Conservation (phyloP, 2,113 vertebrate species). For the Tonatia bakeri region DNA sequence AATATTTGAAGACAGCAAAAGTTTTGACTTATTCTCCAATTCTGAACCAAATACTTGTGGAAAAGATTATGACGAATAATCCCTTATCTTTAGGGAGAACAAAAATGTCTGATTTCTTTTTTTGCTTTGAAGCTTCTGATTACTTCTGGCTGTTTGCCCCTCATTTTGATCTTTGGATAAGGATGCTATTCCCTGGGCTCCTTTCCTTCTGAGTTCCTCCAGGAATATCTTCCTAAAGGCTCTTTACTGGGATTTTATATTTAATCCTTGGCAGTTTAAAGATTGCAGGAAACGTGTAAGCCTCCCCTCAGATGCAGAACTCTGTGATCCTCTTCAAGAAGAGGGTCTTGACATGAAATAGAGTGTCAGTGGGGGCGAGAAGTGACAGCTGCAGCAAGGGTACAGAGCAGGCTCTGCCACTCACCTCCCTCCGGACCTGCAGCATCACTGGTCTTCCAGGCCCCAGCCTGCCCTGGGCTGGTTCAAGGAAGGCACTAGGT, state of each 20-base stretch:
- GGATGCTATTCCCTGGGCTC: background rate
- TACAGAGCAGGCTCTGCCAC: background rate
- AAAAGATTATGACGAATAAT: constrained; percentile 2
- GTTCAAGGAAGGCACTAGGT: background rate
- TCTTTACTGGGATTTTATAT: background rate
- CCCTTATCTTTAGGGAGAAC: background rate
- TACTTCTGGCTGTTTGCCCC: constrained; percentile 28
- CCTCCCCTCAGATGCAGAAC: background rate
- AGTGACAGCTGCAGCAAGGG: too few relatives aligned
- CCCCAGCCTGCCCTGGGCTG: background rate
- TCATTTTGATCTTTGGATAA: constrained; percentile 35
- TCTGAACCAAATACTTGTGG: constrained; percentile 8
- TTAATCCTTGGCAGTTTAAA: background rate
- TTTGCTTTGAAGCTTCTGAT: constrained; percentile 46
- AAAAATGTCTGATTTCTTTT: constrained; percentile 9
- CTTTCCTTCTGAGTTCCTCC: background rate
- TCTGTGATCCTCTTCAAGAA: background rate
- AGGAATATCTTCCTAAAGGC: background rate
- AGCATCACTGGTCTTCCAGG: background rate
- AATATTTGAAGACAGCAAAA: background rate
- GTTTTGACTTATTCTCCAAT: background rate
- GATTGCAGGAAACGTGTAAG: background rate
- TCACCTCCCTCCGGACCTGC: background rate
- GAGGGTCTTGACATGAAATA: background rate
- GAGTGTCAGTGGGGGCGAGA: background rate